Conservation (phyloP, 2,797 vertebrate species). For the Rhadinocentrus ornatus region DNA sequence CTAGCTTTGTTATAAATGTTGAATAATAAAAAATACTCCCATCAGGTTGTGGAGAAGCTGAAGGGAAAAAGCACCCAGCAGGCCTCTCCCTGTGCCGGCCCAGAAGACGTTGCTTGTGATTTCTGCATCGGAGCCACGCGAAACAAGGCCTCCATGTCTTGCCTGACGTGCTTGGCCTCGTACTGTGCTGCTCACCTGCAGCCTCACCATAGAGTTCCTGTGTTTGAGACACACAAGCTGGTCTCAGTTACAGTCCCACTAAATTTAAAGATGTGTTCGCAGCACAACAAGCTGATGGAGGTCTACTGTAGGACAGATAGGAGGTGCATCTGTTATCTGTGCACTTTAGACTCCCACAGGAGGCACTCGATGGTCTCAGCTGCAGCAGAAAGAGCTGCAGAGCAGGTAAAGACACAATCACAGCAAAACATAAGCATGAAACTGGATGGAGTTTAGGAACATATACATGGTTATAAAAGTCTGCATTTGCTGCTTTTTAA, state of each 20-base stretch:
- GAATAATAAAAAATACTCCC: no score
- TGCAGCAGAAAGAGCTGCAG: slow-evolving; percentile 4
- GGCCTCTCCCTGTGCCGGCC: background rate
- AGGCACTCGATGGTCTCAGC: accelerated
- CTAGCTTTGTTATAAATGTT: no score
- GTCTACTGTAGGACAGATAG: slow-evolving; percentile 32
- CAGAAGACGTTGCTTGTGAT: slow-evolving; percentile 21
- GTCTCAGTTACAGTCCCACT: background rate
- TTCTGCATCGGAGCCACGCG: slow-evolving; percentile 16
- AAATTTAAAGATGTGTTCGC: slow-evolving; percentile 19
- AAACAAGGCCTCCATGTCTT: slow-evolving; percentile 35
- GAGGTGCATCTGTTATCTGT: slow-evolving; percentile 34
- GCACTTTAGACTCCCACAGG: slow-evolving; percentile 7
- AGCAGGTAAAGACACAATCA: slow-evolving; percentile 19
- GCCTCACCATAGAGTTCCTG: slow-evolving; percentile 23
- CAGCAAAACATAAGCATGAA: no score
- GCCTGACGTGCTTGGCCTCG: slow-evolving; percentile 31
- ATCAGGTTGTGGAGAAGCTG: slow-evolving; percentile 24
- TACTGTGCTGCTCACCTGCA: slow-evolving; percentile 31
- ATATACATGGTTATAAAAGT: no score
- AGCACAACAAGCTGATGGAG: slow-evolving; percentile 45
- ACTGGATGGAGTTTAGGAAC: no score
- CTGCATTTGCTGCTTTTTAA: no score
- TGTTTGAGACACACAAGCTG: slow-evolving; percentile 34
- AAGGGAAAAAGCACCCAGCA: background rate